Base-by-base conservation (phyloP, 92 coral and sea anemone species). In the Parazoanthus darwini region DNA sequence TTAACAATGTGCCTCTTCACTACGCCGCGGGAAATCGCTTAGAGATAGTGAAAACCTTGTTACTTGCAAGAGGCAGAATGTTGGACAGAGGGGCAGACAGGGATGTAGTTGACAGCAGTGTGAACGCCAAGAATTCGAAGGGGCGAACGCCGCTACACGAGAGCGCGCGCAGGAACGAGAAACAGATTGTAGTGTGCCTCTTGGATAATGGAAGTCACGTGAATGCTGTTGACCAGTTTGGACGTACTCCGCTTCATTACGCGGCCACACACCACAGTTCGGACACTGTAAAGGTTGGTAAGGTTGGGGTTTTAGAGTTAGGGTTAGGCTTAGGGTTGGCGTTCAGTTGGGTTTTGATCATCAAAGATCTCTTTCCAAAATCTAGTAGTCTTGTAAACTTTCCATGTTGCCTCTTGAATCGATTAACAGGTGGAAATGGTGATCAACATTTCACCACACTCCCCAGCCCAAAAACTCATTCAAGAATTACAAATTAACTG, bases 121-220 rank as follows among this genome's bases (percentile, higher is more conserved):
- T 44, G 38, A 82, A 82, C 54, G 76, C 86, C 37, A 82, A 82
- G 74, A 82, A 82, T 15, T 37, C 63, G n/a, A 82, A 82, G 76
- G 86, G 86, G 1, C 77, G 86, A 70, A 66, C 86, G 6, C 86
- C 86, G 37, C 37, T 82, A 20, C 86, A 82, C 14, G 86, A 82
- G 16, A 63, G 86, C 39, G 86, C 86, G 6, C 86, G 86, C 15
- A 82, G 86, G 54, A 82, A 82, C 39, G 86, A 82, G 23, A 82
- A 16, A 44, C 54, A 59, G 15, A 66, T 82, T 82, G 86, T 82
- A 5, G 77, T 16, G 29, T 67, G 67, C 35, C 77, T 82, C 44
- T 65, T 82, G 86, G 86, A 82, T n/a, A n/a, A 10, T 67, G 86
- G 86, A 39, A 82, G 86, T 82, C 22, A 82, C 63, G 86, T 82